phyloP scores from a whole-genome alignment of 2,113 vertebrate species.

The Dinomys branickii region DNA sequence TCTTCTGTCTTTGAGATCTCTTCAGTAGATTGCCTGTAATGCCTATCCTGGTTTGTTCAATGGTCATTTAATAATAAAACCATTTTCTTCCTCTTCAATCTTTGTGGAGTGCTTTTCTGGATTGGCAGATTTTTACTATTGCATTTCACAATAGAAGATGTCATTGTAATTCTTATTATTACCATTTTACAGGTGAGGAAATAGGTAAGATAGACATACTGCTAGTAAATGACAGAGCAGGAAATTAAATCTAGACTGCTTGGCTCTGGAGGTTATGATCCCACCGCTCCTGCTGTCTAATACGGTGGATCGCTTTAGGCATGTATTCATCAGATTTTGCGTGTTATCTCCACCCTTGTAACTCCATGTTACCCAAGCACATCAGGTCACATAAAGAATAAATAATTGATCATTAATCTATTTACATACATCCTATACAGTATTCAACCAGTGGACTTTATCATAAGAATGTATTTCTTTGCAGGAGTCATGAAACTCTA shows the following conservation, averaged over 20 bases:
- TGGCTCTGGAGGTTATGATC: background rate
- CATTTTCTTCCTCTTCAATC: background rate
- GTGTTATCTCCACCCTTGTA: background rate
- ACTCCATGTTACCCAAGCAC: background rate
- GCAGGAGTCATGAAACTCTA: background rate
- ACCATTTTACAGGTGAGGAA: background rate
- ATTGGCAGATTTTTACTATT: background rate
- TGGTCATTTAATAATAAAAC: background rate
- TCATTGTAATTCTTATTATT: too few relatives aligned
- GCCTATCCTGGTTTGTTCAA: background rate
- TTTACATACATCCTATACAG: background rate
- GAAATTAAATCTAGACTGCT: background rate
- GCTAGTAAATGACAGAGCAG: background rate
- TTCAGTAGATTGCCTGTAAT: background rate
- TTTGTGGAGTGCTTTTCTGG: background rate
- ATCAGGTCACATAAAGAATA: background rate
- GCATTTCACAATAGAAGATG: background rate
- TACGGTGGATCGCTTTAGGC: rapidly evolving
- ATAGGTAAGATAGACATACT: background rate
- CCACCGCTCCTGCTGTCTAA: background rate
- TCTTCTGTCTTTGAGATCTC: background rate
- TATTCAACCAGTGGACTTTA: background rate
- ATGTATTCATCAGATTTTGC: rapidly evolving
- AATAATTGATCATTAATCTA: background rate
- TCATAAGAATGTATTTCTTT: background rate